Base-by-base conservation (phyloP, 2,113 vertebrate genomes). In the Cathartes aura region DNA sequence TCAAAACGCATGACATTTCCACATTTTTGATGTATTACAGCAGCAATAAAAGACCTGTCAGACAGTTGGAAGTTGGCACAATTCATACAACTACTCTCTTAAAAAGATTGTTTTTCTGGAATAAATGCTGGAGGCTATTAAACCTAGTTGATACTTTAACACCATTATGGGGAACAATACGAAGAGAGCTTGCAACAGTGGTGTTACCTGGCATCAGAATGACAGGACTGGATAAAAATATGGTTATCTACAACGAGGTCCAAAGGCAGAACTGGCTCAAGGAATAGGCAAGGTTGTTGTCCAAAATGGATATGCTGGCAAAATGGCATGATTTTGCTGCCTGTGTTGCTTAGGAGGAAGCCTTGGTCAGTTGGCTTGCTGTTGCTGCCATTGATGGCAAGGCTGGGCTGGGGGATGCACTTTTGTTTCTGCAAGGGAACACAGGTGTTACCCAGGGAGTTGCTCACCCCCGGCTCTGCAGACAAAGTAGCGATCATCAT, bases 231-330 rank as follows among this genome's bases (percentile, higher is more conserved):
- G 52, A 15, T 81, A 50, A 45, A 80, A 72, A 56, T 47, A 45
- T 1, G 7, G 17, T 53, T 55, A 21, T 56, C n/a, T 43, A 8
- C 11, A n/a, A 7, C 0, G 2, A 76, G 21, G 11, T 50, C 18
- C 32, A 32, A 59, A 56, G 14, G 53, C 47, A 73, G 53, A 79
- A 43, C 34, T 42, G 59, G 20, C 45, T 59, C 15, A 52, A 23
- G 21, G 26, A 22, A 14, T 36, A 60, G 38, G 30, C 32, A 53
- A 42, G 26, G 45, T 59, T 24, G 29, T 47, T 59, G 38, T 63
- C 43, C 20, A 58, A 81, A 74, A 48, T 26, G 19, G 13, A 7
- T 8, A 4, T 18, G 32, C n/a, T 67, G 34, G 9, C 20, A 63
- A 22, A 82, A 47, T 15, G 30, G 12, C 3, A 2, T 26, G 55